phyloP scores from a whole-genome alignment of 92 coral and sea anemone species.

The Zoanthus gigantus region DNA sequence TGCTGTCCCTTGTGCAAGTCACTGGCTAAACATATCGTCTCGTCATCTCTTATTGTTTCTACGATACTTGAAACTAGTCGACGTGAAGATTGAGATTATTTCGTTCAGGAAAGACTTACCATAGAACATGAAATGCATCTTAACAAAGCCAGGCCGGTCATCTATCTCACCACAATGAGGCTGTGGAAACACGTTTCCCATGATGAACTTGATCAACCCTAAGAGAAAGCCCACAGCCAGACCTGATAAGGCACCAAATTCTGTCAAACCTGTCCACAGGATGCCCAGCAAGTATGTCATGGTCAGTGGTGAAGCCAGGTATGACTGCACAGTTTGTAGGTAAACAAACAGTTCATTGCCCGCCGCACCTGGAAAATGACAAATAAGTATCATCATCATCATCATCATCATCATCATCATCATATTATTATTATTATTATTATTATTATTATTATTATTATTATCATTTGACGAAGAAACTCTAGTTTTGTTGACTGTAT shows the following conservation, averaged over 20 bases:
- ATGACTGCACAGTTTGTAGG: constrained; percentile 70
- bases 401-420: too few relatives aligned
- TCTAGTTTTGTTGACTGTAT: too few relatives aligned
- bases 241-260: constrained; percentile 59
- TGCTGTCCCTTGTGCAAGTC: too few relatives aligned
- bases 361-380: constrained; percentile 37
- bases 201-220: constrained; percentile 61
- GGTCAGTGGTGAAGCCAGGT: constrained; percentile 66
- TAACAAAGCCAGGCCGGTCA: constrained; percentile 63
- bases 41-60: too few relatives aligned
- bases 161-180: constrained; percentile 68
- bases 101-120: constrained; percentile 19
- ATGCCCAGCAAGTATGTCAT: constrained; percentile 60
- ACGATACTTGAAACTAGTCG: too few relatives aligned
- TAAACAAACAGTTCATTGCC: constrained; percentile 68
- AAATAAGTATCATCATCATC: too few relatives aligned
- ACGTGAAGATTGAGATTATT: too few relatives aligned
- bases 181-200: constrained; percentile 56
- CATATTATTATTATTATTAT: too few relatives aligned
- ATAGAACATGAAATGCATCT: constrained; percentile 69
- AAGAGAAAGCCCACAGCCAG: constrained; percentile 50
- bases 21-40: too few relatives aligned
- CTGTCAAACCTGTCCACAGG: constrained; percentile 66
- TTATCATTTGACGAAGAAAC: too few relatives aligned
- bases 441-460: too few relatives aligned